Evolutionary conservation across 1,140 invertebrate genomes (phyloP).

Genomic region (Zaprionus lachaisei): DNA sequence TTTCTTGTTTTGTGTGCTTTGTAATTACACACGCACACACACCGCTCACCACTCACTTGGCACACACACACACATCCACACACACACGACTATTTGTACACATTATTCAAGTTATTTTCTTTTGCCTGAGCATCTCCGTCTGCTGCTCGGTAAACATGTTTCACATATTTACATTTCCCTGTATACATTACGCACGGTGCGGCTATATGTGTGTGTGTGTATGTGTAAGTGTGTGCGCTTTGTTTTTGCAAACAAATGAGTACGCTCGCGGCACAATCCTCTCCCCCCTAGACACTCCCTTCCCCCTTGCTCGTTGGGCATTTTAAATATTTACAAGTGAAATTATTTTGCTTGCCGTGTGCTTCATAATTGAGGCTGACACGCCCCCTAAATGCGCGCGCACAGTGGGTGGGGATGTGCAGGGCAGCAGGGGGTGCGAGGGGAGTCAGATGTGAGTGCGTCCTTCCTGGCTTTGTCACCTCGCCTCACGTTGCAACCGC

Average conservation of each 20-base stretch:
- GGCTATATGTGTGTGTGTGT: slow-evolving; percentile 11
- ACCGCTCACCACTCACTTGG: not conserved
- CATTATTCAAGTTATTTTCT: slow-evolving; percentile 75
- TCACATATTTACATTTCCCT: slow-evolving; percentile 72
- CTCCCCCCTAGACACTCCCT: not conserved
- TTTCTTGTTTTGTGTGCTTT: slow-evolving; percentile 44
- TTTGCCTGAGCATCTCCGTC: slow-evolving; percentile 36
- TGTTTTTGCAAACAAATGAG: slow-evolving; percentile 65
- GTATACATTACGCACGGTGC: slow-evolving; percentile 64
- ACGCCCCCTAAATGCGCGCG: slow-evolving; percentile 41
- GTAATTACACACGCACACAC: slow-evolving; percentile 54
- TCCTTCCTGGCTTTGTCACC: slow-evolving; percentile 8
- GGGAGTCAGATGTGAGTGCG: too few species aligned
- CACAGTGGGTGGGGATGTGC: slow-evolving; percentile 42
- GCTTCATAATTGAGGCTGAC: slow-evolving; percentile 44
- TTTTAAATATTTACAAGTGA: slow-evolving; percentile 76
- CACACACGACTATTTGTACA: slow-evolving; percentile 42
- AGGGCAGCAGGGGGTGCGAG: not conserved
- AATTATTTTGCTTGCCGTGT: slow-evolving; percentile 66
- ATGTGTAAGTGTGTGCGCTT: slow-evolving; percentile 24
- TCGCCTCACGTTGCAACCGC: slow-evolving; percentile 1
- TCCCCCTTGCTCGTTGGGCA: slow-evolving; percentile 8
- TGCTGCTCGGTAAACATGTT: slow-evolving; percentile 45
- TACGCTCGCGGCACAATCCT: slow-evolving; percentile 45
- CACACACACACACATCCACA: slow-evolving; percentile 7